Base-by-base conservation (phyloP, 1,140 invertebrate species). In the Argopecten irradians region DNA sequence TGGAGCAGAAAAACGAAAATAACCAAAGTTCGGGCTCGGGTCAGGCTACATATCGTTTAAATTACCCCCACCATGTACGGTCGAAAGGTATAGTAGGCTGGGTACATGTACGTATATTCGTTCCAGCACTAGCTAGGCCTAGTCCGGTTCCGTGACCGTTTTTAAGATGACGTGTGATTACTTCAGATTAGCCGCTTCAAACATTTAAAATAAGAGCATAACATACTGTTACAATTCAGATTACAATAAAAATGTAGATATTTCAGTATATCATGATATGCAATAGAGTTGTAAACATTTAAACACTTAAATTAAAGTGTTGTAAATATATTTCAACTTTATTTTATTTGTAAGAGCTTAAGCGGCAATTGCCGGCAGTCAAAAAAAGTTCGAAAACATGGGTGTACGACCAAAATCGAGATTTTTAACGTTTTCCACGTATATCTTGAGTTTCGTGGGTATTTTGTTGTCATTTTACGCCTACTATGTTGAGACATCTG, bases 401-500 rank as follows among this genome's bases (percentile, higher is more conserved):
- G n/a, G 22, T 71, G 55, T 28, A 28, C 55, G 55, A 16, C 22
- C 22, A 71, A 71, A 28, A 28, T 71, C 55, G 22, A 1, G 55
- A 71, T 28, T 71, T 71, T n/a, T 71, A 28, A 22, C 28, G 22
- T 71, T 71, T n/a, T 71, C 55, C 8, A 71, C 55, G 1, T 71
- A 71, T 71, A 33, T 85, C 9, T 46, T 86, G n/a, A 82, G 97
- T 92, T 82, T 97, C 8, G 55, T 97, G 41, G 98, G 97, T 11
- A 93, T 98, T 19, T 92, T 96, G 35, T 91, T 98, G n/a, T 98
- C 97, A 0, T 96, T 96, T 36, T 98, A 98, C 91, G 96, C 97
- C 0, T 96, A 97, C 85, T 96, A 97, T 87, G 97, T 98, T 14
- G 97, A 98, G 95, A 95, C 96, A 84, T 94, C 96, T 13, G 96